Evolutionary conservation across 1,140 invertebrate species (phyloP).

Genomic region (Holotrichia oblita): DNA sequence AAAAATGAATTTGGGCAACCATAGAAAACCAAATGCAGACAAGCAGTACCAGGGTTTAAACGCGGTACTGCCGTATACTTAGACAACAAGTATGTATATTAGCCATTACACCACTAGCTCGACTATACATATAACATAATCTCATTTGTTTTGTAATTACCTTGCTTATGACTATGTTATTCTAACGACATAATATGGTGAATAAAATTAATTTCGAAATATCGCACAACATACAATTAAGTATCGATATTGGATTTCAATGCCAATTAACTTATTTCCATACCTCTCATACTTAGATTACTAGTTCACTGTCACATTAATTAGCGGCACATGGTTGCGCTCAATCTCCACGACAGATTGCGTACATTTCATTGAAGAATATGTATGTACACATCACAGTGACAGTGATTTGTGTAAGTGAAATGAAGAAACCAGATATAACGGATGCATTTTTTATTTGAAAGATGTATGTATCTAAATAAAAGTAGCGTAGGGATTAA

Average conservation of each 20-base stretch:
- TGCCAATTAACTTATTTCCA: slow-evolving; percentile 9
- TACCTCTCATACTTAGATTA: not conserved
- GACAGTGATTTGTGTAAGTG: slow-evolving; percentile 1
- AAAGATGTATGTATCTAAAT: not conserved
- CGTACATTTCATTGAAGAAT: not conserved
- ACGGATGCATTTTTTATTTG: not conserved
- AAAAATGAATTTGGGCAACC: no score
- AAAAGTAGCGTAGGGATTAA: not conserved
- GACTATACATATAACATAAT: no score
- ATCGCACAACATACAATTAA: not conserved
- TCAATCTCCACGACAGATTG: not conserved
- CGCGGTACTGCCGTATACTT: no score
- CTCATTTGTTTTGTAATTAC: no score
- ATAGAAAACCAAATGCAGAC: no score
- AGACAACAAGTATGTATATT: no score
- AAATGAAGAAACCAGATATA: not conserved
- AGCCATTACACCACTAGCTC: no score
- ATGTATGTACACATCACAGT: not conserved
- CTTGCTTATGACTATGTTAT: no score
- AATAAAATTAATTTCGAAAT: not conserved
- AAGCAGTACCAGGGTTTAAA: no score
- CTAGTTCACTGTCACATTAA: not conserved
- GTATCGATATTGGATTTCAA: not conserved
- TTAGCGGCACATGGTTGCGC: not conserved
- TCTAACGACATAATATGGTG: no score